These are phyloP conservation scores for Cheumatopsyche charites DNA, from an alignment of 1,140 invertebrate genomes.

Conservation along the genomic window DNA sequence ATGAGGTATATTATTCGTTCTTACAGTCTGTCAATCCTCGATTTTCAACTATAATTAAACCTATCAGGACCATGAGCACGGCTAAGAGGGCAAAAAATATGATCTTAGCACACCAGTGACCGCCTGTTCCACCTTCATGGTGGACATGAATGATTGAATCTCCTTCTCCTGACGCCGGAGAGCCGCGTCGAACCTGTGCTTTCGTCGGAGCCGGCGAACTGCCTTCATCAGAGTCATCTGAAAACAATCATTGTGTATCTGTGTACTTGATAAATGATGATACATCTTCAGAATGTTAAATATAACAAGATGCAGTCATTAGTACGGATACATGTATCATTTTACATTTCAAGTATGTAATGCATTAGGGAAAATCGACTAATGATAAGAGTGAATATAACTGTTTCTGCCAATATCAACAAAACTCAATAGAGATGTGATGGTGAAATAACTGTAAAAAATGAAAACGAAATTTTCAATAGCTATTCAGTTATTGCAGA, in stretches of 20 bases:
- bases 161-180: conserved; percentile 59
- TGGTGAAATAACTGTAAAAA: no score
- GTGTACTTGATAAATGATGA: no score
- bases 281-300: no score
- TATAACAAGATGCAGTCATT: no score
- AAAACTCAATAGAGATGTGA: no score
- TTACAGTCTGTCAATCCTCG: conserved; percentile 78
- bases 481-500: no score
- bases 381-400: no score
- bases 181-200: conserved; percentile 37
- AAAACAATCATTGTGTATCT: conserved; percentile 19
- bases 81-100: conserved; percentile 78
- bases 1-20: conserved; percentile 49
- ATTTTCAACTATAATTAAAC: conserved; percentile 79
- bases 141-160: conserved; percentile 77
- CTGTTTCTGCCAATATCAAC: no score
- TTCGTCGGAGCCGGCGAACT: conserved; percentile 27
- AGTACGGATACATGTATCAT: no score
- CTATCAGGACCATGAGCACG: conserved; percentile 71
- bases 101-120: conserved; percentile 81
- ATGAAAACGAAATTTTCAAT: no score
- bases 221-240: conserved; percentile 49
- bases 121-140: conserved; percentile 74
- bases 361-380: no score
- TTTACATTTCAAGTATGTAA: no score